Base-by-base conservation (phyloP, 2,113 vertebrate genomes). In the Leucopsar rothschildi region DNA sequence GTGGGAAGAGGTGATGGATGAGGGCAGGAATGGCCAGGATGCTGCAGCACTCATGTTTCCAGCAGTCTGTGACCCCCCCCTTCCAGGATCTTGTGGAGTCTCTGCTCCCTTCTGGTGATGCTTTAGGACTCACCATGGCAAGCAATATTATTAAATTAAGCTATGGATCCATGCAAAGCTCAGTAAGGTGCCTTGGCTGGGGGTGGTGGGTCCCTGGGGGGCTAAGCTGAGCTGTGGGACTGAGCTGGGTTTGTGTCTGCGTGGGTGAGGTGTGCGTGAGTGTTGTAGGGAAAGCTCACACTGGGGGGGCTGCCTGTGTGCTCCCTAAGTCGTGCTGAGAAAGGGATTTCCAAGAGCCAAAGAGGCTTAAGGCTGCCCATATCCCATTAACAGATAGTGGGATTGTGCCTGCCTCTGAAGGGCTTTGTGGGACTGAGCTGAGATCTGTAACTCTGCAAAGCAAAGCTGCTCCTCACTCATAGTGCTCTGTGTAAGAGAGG, bases 351-450 rank as follows among this genome's bases (percentile, higher is more conserved):
- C 76, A 27, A 21, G 53, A 96, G 47, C 56, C 60, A 88, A 92
- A 92, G 94, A 95, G 82, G 85, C 82, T 96, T 94, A 93, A 70
- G 57, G 52, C 27, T 0, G 52, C 42, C 73, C 79, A 60, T 78
- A 95, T 97, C 90, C 90, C 92, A 86, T 95, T 94, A 92, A 72
- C 59, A 73, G 95, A 72, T 12, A 86, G 92, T 5, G 14, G 92
- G 82, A 90, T 77, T 88, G 87, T 82, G 61, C n/a, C n/a, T 59
- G 24, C 69, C 59, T 1, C 56, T 49, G 60, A 78, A 73, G 61
- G 76, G 79, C 85, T 95, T 90, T 60, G 55, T 5, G 2, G 73
- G 55, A 33, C 68, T 65, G 66, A 91, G 68, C 33, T 21, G 13
- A 12, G 81, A 91, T 75, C 56, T 0, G 0, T 64, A 88, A 56